A percentile compares a stretch with the other conserved stretches of the same genome.
Evolutionary conservation across 1,140 invertebrate species (phyloP).

Genomic region (Periplaneta americana): DNA sequence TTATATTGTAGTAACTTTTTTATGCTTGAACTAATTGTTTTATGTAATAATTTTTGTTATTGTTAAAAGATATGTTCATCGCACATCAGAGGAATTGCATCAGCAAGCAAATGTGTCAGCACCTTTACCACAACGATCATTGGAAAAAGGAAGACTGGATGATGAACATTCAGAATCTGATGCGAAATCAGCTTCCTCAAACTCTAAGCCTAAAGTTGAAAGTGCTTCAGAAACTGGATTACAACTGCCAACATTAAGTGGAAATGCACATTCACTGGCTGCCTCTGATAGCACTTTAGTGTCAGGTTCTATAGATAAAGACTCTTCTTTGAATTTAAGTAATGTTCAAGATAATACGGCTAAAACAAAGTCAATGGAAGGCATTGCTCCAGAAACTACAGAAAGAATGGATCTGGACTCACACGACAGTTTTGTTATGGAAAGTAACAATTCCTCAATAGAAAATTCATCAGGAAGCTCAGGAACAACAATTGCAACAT

Average conservation of each 20-base stretch:
- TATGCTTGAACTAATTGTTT: conserved; percentile 33
- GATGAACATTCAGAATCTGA: no score
- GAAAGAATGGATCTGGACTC: background rate
- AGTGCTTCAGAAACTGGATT: background rate
- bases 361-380: background rate
- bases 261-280: background rate
- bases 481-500: background rate
- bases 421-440: no score
- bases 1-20: no score
- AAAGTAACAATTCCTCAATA: background rate
- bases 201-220: background rate
- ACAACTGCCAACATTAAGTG: background rate
- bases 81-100: conserved; percentile 46
- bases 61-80: conserved; percentile 35
- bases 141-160: background rate
- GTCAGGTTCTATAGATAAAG: background rate
- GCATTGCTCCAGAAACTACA: background rate
- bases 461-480: background rate
- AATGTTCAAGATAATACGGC: background rate
- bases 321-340: background rate
- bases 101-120: conserved; percentile 56
- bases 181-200: background rate
- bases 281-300: background rate
- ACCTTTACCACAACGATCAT: conserved; percentile 25
- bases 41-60: background rate